A percentile compares a stretch with the other conserved stretches of the same genome.
These are phyloP conservation scores for Drosophila multiciliata DNA, from an alignment of 2,888 invertebrate species.

Conservation along the genomic window DNA sequence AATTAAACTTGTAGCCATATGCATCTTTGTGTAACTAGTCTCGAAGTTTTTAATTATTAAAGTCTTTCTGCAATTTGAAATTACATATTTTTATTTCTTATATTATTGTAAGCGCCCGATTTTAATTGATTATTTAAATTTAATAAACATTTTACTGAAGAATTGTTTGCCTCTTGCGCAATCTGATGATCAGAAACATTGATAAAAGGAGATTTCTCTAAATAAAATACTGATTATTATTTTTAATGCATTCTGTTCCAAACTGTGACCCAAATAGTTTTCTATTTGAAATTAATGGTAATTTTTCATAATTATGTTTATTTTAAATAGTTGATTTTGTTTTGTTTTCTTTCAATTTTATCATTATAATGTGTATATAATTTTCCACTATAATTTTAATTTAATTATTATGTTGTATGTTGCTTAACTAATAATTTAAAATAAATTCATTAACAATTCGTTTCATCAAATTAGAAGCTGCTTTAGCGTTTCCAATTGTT, in stretches of 20 bases:
- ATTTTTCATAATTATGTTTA: constrained; percentile 48
- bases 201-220: not conserved
- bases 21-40: not conserved
- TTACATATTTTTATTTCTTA: not conserved
- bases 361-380: constrained; percentile 64
- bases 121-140: not conserved
- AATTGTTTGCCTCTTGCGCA: not conserved
- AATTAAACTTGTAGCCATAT: not conserved
- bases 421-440: constrained; percentile 63
- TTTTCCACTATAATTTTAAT: constrained; percentile 73
- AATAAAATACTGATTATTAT: not conserved
- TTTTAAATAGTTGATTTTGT: constrained; percentile 46
- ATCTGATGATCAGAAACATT: not conserved
- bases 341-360: constrained; percentile 14
- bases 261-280: not conserved
- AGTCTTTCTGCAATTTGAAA: not conserved
- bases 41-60: not conserved
- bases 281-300: constrained; percentile 15
- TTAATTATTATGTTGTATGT: constrained; percentile 53
- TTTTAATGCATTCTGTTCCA: not conserved
- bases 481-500: constrained; percentile 19
- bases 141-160: not conserved
- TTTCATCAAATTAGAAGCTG: constrained; percentile 64
- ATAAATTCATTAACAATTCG: constrained; percentile 77
- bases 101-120: not conserved